Evolutionary conservation across 2,888 invertebrate species (phyloP).

Genomic region (Oligia fasciuncula): DNA sequence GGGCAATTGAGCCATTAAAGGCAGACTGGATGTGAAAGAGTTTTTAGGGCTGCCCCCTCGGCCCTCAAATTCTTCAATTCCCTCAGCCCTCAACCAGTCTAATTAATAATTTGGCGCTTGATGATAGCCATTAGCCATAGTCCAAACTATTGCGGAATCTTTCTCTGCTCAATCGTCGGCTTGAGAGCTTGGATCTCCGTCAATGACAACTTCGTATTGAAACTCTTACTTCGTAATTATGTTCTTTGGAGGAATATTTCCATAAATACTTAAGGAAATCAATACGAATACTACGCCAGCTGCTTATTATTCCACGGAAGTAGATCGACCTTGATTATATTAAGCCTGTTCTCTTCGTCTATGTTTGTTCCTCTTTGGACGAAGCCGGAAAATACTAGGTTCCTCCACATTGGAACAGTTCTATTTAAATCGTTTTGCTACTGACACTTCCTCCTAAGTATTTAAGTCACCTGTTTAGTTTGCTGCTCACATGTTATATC

Average conservation of each 20-base stretch:
- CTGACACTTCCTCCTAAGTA: constrained; percentile 19
- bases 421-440: constrained; percentile 11
- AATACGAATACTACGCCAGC: not conserved
- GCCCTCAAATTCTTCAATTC: not conserved
- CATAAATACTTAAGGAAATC: constrained; percentile 18
- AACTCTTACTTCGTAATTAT: not conserved
- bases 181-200: not conserved
- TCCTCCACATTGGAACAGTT: not conserved
- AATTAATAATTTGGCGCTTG: not conserved
- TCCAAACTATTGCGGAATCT: not conserved
- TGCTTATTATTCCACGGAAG: constrained; percentile 44
- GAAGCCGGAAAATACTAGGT: constrained; percentile 27
- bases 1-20: not conserved
- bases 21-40: not conserved
- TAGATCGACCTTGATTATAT: constrained; percentile 21
- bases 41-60: not conserved
- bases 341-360: not conserved
- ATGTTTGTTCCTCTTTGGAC: constrained; percentile 5
- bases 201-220: not conserved
- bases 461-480: not conserved
- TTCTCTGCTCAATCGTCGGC: not conserved
- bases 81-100: not conserved
- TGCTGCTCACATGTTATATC: not conserved
- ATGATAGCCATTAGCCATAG: not conserved
- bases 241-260: constrained; percentile 6